Evolutionary conservation across 2,888 invertebrate species (phyloP), one percentile per base, ranked within the genome.

Genomic region (Tipula vernalis): DNA sequence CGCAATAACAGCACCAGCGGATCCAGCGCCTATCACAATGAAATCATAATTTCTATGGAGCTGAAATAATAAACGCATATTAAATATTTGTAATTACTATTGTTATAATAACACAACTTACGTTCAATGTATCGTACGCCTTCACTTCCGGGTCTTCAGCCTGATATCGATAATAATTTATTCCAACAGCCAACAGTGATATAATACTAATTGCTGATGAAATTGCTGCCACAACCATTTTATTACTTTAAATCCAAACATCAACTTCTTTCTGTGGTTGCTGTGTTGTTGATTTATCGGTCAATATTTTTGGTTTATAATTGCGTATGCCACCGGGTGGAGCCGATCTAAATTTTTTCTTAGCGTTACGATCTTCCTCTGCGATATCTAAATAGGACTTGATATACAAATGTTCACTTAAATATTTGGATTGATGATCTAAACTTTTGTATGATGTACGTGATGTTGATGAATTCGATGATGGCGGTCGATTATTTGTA

Each of bases 1-100:
- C 86, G 97, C 97, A 86, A 97, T 93, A 86, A 97, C 97, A 2
- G 97, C 96, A 39, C 98, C 98, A 0, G 97, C 97, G 5, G 97
- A 97, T 51, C 98, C 98, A 15, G 95, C 97, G 83, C 98, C 98
- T 87, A 98, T 94, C 89, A 97, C 93, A 89, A 97, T 94, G 90
- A 97, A 98, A 91, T 97, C 97, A 93, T 97, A 97, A 91, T 95
- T 95, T 87, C 94, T 94, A 89, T 94, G 91, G 88, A 96, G 92
- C 96, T 96, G 93, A 0, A 91, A 51, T 86, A 57, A 86, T 13
- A 83, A 36, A 6, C n/a, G 39, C n/a, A 39, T n/a, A 83, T 83
- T 71, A 71, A 15, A 71, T 71, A 15, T 57, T 10, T 41, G 41
- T 0, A 86, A 85, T 47, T 28, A 51, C 28, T 18, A 85, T 28